Base-by-base conservation (phyloP, 2,888 invertebrate species). In the Orchesellides sinensis region DNA sequence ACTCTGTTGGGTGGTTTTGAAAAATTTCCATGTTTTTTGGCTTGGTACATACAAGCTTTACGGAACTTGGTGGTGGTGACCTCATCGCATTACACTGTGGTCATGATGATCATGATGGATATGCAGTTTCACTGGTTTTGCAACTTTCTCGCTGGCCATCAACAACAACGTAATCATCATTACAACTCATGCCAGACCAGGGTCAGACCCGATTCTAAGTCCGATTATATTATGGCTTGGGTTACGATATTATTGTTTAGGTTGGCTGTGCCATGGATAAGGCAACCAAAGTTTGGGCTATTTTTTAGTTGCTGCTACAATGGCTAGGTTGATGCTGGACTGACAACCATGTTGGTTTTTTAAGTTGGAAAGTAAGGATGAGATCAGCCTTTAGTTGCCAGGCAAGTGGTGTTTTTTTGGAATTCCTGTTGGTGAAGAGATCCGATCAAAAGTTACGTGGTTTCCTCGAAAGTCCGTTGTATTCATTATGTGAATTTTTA, bases 51-150 rank as follows among this genome's bases (percentile, higher is more conserved):
- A 12, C 40, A 54, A 5, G 6, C 54, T 21, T 52, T 6, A 52
- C 4, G 52, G 17, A 52, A 21, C 2, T 10, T 47, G n/a, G 21
- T 47, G 52, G 21, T 52, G 54, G 23, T 54, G 54, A 54, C 54
- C 54, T 54, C 54, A 54, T 54, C 54, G 54, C 54, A 10, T 54
- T 45, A 27, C 29, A 19, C 29, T n/a, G 23, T 61, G 59, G 72
- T 47, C 14, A 25, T 47, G 25, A 21, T 49, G 23, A 29, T 49
- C 45, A 47, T 32, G 52, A 21, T 65, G 65, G 65, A 65, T 8
- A 63, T 63, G 63, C 63, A 63, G 73, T 74, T 74, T 74, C 63
- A 63, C 73, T 74, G 73, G 73, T 74, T 74, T 74, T 63, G 73
- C 73, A 74, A 74, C 73, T 74, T 74, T 74, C 61, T 61, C 61